Percentiles rank a stretch among this genome's conserved stretches.
Evolutionary conservation across 2,888 invertebrate species (phyloP).

Genomic region (Pardosa pseudoannulata): DNA sequence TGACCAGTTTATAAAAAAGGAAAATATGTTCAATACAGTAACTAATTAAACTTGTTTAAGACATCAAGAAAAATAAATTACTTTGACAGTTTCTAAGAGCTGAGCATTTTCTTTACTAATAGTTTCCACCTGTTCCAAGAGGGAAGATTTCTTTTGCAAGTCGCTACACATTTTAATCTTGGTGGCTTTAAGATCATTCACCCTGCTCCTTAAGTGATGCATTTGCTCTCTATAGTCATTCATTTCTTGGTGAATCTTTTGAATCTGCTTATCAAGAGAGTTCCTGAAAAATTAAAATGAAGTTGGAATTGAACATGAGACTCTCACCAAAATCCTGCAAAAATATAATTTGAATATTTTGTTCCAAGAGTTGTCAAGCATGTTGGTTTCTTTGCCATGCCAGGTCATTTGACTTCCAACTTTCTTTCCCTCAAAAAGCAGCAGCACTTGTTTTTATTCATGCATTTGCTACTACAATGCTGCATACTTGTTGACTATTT

Average conservation of each 20-base stretch:
- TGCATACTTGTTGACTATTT: too few species aligned
- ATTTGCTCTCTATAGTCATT: conserved; percentile 41
- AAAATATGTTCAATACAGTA: too few species aligned
- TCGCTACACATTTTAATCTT: conserved; percentile 61
- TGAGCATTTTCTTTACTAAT: conserved; percentile 75
- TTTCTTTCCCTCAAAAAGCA: too few species aligned
- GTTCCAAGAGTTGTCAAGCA: too few species aligned
- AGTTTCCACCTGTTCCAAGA: conserved; percentile 80
- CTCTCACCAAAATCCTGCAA: too few species aligned
- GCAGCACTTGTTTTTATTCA: too few species aligned
- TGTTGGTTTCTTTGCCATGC: too few species aligned
- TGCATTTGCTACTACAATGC: too few species aligned
- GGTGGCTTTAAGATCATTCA: conserved; percentile 56
- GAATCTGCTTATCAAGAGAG: conserved; percentile 34
- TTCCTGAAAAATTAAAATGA: conserved; percentile 4
- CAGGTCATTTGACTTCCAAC: too few species aligned
- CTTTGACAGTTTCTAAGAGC: conserved; percentile 34
- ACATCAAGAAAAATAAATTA: background rate
- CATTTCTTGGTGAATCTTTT: conserved; percentile 44
- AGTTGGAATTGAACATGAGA: background rate
- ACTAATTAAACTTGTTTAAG: too few species aligned
- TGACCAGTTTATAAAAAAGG: too few species aligned
- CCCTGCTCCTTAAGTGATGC: conserved; percentile 44
- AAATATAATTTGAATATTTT: too few species aligned
- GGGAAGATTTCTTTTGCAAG: conserved; percentile 74